phyloP scores from a whole-genome alignment of 2,888 invertebrate species.

The Drosophila mulleri region DNA sequence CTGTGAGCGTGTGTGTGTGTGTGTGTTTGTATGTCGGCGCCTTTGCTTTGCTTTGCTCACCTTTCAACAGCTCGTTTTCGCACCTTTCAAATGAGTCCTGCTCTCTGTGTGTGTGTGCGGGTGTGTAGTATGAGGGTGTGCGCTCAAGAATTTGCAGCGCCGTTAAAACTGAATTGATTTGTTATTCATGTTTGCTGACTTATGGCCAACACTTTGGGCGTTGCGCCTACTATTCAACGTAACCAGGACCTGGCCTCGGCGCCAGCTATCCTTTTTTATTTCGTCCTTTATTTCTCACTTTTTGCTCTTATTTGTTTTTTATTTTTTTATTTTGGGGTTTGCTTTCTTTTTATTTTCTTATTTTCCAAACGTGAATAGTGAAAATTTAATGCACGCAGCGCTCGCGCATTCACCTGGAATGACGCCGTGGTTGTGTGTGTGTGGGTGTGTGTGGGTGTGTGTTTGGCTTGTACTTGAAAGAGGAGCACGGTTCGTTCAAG shows the following conservation, averaged over 20 bases:
- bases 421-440: constrained; percentile 8
- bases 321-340: constrained; percentile 4
- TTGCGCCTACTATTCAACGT: constrained; percentile 74
- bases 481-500: constrained; percentile 33
- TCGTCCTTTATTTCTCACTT: constrained; percentile 48
- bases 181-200: constrained; percentile 83
- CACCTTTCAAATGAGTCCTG: constrained; percentile 57
- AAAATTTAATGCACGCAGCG: constrained; percentile 73
- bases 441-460: background rate
- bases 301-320: constrained; percentile 30
- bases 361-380: constrained; percentile 61
- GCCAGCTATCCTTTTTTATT: constrained; percentile 36
- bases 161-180: constrained; percentile 82
- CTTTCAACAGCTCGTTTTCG: constrained; percentile 69
- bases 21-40: constrained; percentile 46
- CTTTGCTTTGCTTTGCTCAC: constrained; percentile 62
- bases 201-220: constrained; percentile 80
- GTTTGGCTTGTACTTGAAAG: constrained; percentile 12
- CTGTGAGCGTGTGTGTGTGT: background rate
- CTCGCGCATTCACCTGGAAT: constrained; percentile 55
- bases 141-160: constrained; percentile 64
- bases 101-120: background rate
- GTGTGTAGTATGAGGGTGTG: constrained; percentile 5
- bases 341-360: constrained; percentile 15
- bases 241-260: constrained; percentile 50